Base-by-base conservation (phyloP, 2,113 vertebrate genomes). In the Ginglymostoma cirratum region DNA sequence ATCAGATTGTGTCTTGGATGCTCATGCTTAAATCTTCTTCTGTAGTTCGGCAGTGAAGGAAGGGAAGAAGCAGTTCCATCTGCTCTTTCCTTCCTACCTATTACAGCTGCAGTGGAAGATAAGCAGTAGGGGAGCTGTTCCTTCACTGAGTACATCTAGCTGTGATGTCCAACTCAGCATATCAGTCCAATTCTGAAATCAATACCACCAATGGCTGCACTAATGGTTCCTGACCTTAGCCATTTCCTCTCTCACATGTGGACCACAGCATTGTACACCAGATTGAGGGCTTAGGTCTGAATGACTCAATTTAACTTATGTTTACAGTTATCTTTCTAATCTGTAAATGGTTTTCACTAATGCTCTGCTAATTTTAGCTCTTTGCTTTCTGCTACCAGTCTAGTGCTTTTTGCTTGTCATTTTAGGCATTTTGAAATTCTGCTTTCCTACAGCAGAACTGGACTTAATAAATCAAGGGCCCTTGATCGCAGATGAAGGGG, bases 81-180 rank as follows among this genome's bases (percentile, higher is more conserved):
- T 83, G 78, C n/a, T 83, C 78, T 42, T 83, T 83, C 78, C n/a
- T 83, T 83, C 78, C 78, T 83, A 83, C n/a, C 78, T 21, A 42
- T 19, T 83, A 17, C 2, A 42, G 78, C 38, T 38, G n/a, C 5
- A 83, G 38, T 83, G 78, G 14, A 83, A 83, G 15, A 83, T 83
- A 83, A 83, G 15, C 78, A 5, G n/a, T 83, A 8, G 72, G 30
- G 72, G 72, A 78, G 10, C 72, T 78, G 72, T n/a, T 42, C 15
- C n/a, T 42, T 42, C 78, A 19, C n/a, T 19, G 3, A 83, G n/a
- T 83, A 17, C 3, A 38, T 78, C n/a, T 12, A 78, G 72, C 30
- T 83, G n/a, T 38, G 78, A 83, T 83, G n/a, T 83, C n/a, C 38
- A 83, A 6, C 78, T 83, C 78, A 42, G 17, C 78, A 83, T 38